A percentile compares a stretch with the other conserved stretches of the same genome.
Evolutionary conservation across 2,888 invertebrate species (phyloP).

Genomic region (Panopea generosa): DNA sequence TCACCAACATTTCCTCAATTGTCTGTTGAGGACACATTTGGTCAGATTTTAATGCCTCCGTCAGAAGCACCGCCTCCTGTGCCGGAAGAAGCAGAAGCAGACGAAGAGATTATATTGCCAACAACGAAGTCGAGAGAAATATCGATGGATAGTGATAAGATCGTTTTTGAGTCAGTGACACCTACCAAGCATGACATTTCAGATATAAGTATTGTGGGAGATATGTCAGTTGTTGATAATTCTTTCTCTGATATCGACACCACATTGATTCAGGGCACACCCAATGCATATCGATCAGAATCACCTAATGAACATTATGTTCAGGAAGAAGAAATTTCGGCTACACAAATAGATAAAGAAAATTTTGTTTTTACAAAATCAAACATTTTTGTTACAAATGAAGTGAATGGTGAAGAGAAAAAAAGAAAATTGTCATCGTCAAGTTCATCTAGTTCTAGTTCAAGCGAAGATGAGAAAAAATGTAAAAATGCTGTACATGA

Average conservation of each 20-base stretch:
- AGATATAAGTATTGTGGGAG: conserved; percentile 27
- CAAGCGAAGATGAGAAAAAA: background rate
- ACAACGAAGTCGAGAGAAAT: conserved; percentile 25
- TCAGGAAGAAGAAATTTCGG: conserved; percentile 70
- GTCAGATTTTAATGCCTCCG: conserved; percentile 14
- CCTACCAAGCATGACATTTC: conserved; percentile 30
- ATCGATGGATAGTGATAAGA: conserved; percentile 53
- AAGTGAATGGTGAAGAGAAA: background rate
- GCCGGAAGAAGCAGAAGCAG: conserved; percentile 41
- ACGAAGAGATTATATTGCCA: conserved; percentile 56
- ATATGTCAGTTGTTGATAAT: conserved; percentile 42
- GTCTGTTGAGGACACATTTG: conserved; percentile 19
- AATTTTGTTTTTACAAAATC: conserved; percentile 2
- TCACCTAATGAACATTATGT: conserved; percentile 56
- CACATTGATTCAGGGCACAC: conserved; percentile 21
- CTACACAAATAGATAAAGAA: conserved; percentile 58
- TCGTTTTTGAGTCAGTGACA: conserved; percentile 44
- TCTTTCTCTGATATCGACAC: conserved; percentile 61
- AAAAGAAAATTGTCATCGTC: conserved; percentile 7
- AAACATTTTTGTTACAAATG: conserved; percentile 8
- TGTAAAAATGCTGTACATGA: background rate
- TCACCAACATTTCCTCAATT: conserved; percentile 24
- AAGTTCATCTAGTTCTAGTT: conserved; percentile 8
- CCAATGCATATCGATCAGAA: conserved; percentile 21
- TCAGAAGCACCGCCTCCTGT: conserved; percentile 45